Conservation (phyloP, 30 jellyfish, hydroid and myxozoan species). For the Hydra vulgaris region DNA sequence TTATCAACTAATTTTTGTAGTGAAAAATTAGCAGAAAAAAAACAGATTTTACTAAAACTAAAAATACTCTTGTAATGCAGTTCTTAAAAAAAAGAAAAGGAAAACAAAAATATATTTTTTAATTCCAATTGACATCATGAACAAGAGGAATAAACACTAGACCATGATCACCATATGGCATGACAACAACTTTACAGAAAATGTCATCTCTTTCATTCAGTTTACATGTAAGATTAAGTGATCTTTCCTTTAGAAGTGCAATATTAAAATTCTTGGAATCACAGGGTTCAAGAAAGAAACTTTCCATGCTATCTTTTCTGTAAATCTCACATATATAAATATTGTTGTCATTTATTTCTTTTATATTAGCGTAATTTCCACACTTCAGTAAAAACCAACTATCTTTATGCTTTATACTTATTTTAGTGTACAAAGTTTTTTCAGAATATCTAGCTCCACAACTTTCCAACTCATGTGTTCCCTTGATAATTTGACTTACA, state of each 20-base stretch:
- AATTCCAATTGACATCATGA: not conserved
- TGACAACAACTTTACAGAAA: not conserved
- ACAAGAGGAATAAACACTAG: not conserved
- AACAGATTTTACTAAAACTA: not conserved
- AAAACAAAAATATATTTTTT: not conserved
- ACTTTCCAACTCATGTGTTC: slow-evolving; percentile 28
- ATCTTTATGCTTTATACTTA: not conserved
- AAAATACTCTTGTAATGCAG: not conserved
- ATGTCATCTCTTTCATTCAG: not conserved
- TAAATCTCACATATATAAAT: not conserved
- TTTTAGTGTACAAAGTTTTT: not conserved
- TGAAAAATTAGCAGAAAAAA: not conserved
- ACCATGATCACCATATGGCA: not conserved
- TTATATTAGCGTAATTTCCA: slow-evolving; percentile 1
- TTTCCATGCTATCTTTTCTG: not conserved
- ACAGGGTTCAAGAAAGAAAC: slow-evolving; percentile 11
- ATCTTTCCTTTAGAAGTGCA: not conserved
- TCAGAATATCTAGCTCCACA: not conserved
- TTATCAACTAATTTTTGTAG: not conserved
- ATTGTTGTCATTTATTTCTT: not conserved
- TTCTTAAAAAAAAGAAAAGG: not conserved
- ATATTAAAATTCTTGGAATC: slow-evolving; percentile 1
- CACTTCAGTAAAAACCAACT: slow-evolving; percentile 1
- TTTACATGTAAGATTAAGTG: not conserved
- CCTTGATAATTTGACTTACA: slow-evolving; percentile 17